Base-by-base conservation (phyloP, 2,888 invertebrate genomes). In the Cataglyphis livida region DNA sequence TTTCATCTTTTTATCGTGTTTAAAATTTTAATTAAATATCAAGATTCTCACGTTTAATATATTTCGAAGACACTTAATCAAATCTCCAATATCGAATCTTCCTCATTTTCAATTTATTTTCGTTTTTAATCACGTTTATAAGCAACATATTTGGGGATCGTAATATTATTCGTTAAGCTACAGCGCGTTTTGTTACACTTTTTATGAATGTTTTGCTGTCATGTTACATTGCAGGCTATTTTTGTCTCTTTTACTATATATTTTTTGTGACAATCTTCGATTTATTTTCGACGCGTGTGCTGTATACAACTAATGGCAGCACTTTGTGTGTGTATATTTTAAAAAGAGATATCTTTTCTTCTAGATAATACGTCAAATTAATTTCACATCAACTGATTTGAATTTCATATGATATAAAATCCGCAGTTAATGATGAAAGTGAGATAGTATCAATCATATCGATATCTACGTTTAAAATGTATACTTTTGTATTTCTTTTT, bases 51-150 rank as follows among this genome's bases (percentile, higher is more conserved):
- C 3, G 21, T 54, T 54, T 54, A 54, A 54, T 54, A 2, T 54
- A 54, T 54, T 54, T n/a, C 21, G 10, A 54, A 48, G 18, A 54
- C n/a, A 21, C 6, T 18, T 5, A 48, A 48, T 54, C 51, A 3
- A 51, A 51, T n/a, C 7, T 51, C 6, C 12, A 41, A 41, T 44
- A 44, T 44, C 44, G 44, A 44, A 15, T 15, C 5, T 44, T 18
- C 7, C 18, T 48, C 18, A 2, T 28, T 28, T 28, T 28, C 28
- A 5, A 6, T 7, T 48, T 18, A 48, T 38, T 41, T 32, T 32
- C 32, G 12, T 74, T 64, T 74, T 75, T 75, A 65, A 75, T 75
- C 35, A 65, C 48, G 7, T 48, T 75, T 75, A 75, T 21, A 32
- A 41, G n/a, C 44, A 5, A 32, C 32, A 74, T 74, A 64, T 44